Evolutionary conservation across 2,797 vertebrate genomes (phyloP).

Genomic region (Rhincodon typus): DNA sequence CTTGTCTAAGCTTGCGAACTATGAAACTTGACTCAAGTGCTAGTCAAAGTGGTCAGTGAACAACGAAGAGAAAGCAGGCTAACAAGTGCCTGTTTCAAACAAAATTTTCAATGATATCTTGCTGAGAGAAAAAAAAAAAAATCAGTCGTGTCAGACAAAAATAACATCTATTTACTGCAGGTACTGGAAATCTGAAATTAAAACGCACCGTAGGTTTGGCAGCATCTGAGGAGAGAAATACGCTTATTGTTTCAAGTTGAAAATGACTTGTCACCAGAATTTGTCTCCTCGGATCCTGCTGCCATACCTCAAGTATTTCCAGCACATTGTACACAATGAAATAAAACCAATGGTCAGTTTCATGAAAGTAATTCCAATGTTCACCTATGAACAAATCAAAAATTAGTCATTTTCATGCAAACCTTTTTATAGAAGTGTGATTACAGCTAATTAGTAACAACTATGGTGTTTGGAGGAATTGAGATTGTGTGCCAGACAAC

Average conservation of each 20-base stretch:
- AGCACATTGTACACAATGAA: neutral
- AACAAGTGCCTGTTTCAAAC: neutral
- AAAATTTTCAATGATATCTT: neutral
- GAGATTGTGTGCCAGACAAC: neutral
- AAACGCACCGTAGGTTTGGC: neutral
- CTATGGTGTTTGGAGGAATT: neutral
- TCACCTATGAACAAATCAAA: neutral
- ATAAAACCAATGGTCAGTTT: too few species aligned
- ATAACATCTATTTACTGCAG: neutral
- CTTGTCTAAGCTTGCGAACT: neutral
- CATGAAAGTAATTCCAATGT: too few species aligned
- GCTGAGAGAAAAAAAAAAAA: neutral
- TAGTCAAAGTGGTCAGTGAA: neutral
- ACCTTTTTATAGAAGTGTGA: neutral
- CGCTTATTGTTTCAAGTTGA: neutral
- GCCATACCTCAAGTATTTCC: neutral
- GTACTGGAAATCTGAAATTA: too few species aligned
- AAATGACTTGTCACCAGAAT: neutral
- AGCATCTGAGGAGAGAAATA: neutral
- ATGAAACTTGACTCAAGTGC: neutral
- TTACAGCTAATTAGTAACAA: neutral
- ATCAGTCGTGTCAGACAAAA: neutral
- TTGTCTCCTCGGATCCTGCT: neutral
- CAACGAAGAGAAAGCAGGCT: neutral
- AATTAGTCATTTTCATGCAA: neutral